Conservation (phyloP, 2,797 vertebrate species). For the Euphonia xanthogaster region DNA sequence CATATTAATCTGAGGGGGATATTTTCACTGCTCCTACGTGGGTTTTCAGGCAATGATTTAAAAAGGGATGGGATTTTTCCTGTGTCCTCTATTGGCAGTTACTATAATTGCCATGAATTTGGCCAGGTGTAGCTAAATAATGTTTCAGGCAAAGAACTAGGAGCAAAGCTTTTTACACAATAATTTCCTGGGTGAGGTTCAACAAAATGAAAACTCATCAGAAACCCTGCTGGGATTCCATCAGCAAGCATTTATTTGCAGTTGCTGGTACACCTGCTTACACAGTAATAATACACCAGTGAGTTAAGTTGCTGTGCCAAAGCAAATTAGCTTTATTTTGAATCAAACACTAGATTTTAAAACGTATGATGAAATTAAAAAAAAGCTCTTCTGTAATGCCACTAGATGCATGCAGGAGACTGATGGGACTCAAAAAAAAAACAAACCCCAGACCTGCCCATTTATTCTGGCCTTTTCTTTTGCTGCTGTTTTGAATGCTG, state of each 20-base stretch:
- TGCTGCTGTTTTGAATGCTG: slow-evolving; percentile 31
- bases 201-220: slow-evolving; percentile 80
- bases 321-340: slow-evolving; percentile 79
- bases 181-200: slow-evolving; percentile 79
- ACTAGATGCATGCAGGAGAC: not conserved
- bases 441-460: rapidly evolving
- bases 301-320: slow-evolving; percentile 76
- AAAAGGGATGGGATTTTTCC: slow-evolving; percentile 57
- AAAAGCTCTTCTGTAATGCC: not conserved
- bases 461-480: not conserved
- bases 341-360: slow-evolving; percentile 62
- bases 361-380: not conserved
- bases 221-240: slow-evolving; percentile 80
- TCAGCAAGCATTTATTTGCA: slow-evolving; percentile 81
- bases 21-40: not conserved
- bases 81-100: slow-evolving; percentile 54
- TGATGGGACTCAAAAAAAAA: not conserved
- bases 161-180: slow-evolving; percentile 71
- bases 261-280: slow-evolving; percentile 79
- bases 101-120: slow-evolving; percentile 68
- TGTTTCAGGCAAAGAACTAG: slow-evolving; percentile 72
- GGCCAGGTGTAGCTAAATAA: slow-evolving; percentile 75
- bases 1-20: slow-evolving; percentile 17
- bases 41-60: slow-evolving; percentile 31
- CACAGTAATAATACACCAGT: slow-evolving; percentile 76